Percentiles rank a stretch among this genome's conserved stretches.
phyloP scores from a whole-genome alignment of 92 coral and sea anemone species.

The Parazoanthus darwini region DNA sequence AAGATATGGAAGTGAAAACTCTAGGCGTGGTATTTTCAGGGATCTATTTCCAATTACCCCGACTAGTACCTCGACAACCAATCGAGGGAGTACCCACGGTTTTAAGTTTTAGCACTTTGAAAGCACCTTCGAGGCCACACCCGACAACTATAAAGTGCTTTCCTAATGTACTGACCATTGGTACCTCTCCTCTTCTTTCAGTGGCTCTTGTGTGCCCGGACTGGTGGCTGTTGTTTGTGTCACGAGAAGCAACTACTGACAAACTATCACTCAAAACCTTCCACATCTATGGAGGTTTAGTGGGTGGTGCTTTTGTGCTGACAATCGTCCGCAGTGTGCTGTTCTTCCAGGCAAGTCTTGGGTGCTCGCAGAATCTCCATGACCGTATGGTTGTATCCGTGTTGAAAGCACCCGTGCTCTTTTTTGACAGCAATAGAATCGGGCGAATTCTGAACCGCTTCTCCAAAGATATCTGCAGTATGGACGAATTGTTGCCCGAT shows the following conservation, averaged over 20 bases:
- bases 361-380: constrained; percentile 54
- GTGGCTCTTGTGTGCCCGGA: constrained; percentile 63
- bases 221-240: constrained; percentile 56
- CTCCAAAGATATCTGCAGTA: constrained; percentile 66
- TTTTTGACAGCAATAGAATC: constrained; percentile 64
- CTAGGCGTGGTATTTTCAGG: too few relatives aligned
- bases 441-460: constrained; percentile 67
- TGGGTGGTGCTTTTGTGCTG: constrained; percentile 58
- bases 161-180: neutral
- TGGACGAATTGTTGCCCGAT: constrained; percentile 68
- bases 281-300: constrained; percentile 57
- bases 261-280: constrained; percentile 45
- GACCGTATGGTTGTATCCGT: constrained; percentile 55
- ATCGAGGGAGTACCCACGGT: too few relatives aligned
- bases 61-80: too few relatives aligned
- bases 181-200: neutral
- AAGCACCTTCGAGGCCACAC: too few relatives aligned
- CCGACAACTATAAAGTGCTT: too few relatives aligned
- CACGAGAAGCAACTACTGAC: constrained; percentile 43
- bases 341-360: constrained; percentile 58
- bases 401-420: constrained; percentile 62
- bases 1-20: too few relatives aligned
- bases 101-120: too few relatives aligned
- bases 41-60: too few relatives aligned
- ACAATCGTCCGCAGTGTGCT: constrained; percentile 58